Percentiles rank a stretch among this genome's conserved stretches.
phyloP scores from a whole-genome alignment of 2,888 invertebrate species.

The Nezara viridula region DNA sequence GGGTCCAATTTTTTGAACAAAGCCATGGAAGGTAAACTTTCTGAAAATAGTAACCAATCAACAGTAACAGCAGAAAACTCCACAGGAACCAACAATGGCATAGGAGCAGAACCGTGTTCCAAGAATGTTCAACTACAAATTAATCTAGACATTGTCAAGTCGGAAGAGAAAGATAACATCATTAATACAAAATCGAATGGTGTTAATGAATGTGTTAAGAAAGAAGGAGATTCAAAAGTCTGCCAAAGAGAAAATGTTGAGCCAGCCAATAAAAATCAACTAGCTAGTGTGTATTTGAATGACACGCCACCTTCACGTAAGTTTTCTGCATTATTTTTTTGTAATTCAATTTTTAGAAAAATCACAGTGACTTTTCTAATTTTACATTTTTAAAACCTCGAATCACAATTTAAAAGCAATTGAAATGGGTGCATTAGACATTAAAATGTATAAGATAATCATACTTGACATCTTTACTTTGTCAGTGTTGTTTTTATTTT shows the following conservation, averaged over 20 bases:
- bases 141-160: background rate
- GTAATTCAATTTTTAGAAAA: background rate
- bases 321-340: background rate
- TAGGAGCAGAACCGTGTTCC: background rate
- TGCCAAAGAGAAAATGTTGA: background rate
- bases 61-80: background rate
- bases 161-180: background rate
- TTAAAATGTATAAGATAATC: background rate
- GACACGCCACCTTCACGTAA: constrained; percentile 43
- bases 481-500: too few relatives aligned
- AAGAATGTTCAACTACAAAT: background rate
- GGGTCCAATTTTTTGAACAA: background rate
- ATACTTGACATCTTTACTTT: background rate
- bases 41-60: background rate
- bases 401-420: background rate
- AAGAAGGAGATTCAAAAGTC: background rate
- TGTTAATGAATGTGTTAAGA: background rate
- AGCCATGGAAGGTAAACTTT: background rate
- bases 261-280: background rate
- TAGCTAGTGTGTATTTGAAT: background rate
- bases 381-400: background rate
- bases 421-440: background rate
- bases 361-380: background rate
- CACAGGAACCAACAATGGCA: background rate
- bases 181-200: background rate